Base-by-base conservation (phyloP, 2,888 invertebrate genomes). In the Slavum lentiscoides region DNA sequence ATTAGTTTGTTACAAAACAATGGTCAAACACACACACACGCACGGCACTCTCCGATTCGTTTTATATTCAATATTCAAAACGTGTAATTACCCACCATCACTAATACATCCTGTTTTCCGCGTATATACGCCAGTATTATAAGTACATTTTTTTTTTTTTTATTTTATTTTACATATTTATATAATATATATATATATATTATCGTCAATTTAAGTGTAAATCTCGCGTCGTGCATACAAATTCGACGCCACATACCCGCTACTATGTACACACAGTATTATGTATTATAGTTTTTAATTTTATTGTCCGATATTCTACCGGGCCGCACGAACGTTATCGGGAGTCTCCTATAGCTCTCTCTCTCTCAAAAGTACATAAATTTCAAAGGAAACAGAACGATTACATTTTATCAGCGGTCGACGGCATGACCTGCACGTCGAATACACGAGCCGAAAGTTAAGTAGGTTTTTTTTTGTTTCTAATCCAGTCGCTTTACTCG, bases 81-180 rank as follows among this genome's bases (percentile, higher is more conserved):
- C 64, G 77, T 80, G 77, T 80, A 80, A 80, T 80, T 77, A 77
- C 70, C 62, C 37, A 55, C 70, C 77, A 61, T 70, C 77, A 39
- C 77, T 80, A 64, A 80, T 72, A 72, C 70, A 64, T 80, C 77
- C 77, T 80, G 77, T 80, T 80, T 64, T 70, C 64, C 19, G 70
- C 70, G n/a, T n/a, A n/a, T n/a, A 37, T 69, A 76, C 59, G 61
- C 30, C 2, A 61, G 49, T 76, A 68, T 59, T 4, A 30, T 76
- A 69, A 68, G 76, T 76, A 76, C 76, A 61, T 76, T 69, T 67
- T 76, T 61, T 76, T 49, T 59, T 59, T 55, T 49, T 74, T 55
- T 30, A 2, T 30, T 30, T 30, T 30, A 2, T 30, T 30, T 30
- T 30, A 30, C 30, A 30, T 4, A 30, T 30, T 4, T 30, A 30